Conservation (phyloP, 2,888 invertebrate species). For the Cosmia pyralina region DNA sequence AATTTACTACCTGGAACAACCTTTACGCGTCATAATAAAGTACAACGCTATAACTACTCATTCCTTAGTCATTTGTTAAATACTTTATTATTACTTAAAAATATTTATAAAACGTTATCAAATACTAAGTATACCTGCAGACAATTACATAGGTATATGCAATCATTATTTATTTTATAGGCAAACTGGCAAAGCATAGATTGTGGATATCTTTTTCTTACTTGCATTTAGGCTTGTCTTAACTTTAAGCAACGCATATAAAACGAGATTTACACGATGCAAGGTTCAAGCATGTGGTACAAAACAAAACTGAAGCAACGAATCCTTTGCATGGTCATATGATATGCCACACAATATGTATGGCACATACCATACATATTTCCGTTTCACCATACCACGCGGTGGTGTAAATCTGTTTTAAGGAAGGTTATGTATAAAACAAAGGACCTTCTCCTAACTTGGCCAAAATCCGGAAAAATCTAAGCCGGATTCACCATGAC, state of each 20-base stretch:
- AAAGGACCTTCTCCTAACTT: neutral
- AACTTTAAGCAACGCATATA: too few species aligned
- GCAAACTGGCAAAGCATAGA: neutral
- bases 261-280: too few species aligned
- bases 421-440: neutral
- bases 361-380: too few species aligned
- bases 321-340: too few species aligned
- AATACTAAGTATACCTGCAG: neutral
- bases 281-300: too few species aligned
- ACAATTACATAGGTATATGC: too few species aligned
- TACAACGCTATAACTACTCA: neutral
- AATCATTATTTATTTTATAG: too few species aligned
- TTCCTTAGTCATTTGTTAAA: neutral
- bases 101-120: neutral
- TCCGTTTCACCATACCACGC: too few species aligned
- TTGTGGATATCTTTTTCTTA: neutral
- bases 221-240: neutral
- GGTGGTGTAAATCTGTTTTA: too few species aligned
- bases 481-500: slow-evolving; percentile 16
- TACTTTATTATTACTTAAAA: neutral
- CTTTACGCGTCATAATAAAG: neutral
- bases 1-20: slow-evolving; percentile 5
- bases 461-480: neutral
- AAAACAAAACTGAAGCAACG: too few species aligned
- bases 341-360: too few species aligned